These are phyloP conservation scores for Brienomyrus longianalis DNA, from an alignment of 2,113 vertebrate genomes.

Conservation along the genomic window DNA sequence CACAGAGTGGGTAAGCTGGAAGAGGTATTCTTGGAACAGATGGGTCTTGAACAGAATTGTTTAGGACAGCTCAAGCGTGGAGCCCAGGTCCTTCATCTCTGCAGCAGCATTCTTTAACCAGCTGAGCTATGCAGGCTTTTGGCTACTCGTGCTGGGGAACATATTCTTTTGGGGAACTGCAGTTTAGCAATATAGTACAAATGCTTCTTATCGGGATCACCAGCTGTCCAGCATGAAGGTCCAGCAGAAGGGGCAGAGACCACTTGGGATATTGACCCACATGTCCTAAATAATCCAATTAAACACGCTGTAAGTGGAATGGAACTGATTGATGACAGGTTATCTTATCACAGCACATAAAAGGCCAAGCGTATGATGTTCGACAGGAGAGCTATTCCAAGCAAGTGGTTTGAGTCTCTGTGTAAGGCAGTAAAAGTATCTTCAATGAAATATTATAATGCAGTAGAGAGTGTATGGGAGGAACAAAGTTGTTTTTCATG, in stretches of 20 bases:
- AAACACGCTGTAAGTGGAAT: not conserved
- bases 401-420: not conserved
- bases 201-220: not conserved
- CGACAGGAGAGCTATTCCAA: not conserved
- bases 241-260: not conserved
- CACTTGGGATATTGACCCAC: not conserved
- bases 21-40: not conserved
- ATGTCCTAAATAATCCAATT: not conserved
- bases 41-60: not conserved
- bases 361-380: not conserved
- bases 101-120: not conserved
- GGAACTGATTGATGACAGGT: not conserved
- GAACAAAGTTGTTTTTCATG: not conserved
- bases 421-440: not conserved
- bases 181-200: not conserved
- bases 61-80: not conserved
- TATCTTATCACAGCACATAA: not conserved
- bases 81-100: not conserved
- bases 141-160: not conserved
- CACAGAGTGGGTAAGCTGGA: not conserved
- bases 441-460: not conserved
- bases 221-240: not conserved
- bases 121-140: not conserved
- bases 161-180: not conserved
- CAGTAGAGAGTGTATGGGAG: not conserved